These are phyloP conservation scores for Plotosus lineatus DNA, from an alignment of 2,113 vertebrate genomes.

Conservation along the genomic window DNA sequence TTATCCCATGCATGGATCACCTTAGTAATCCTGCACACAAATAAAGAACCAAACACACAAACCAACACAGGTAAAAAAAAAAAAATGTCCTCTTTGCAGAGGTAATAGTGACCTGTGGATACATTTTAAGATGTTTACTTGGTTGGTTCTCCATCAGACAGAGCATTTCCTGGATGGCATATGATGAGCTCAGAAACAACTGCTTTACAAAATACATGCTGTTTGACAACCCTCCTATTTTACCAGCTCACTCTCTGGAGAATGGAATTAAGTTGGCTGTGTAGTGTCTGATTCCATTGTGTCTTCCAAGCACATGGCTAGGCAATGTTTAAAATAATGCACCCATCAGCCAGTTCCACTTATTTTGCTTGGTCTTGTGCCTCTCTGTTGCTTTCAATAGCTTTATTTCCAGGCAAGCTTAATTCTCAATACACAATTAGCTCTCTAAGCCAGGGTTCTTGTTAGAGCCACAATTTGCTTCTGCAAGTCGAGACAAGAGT, in stretches of 20 bases:
- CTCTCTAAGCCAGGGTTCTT: neutral
- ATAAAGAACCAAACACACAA: too few species aligned
- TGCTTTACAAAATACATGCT: constrained; percentile 13
- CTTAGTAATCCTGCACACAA: too few species aligned
- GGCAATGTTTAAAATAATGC: constrained; percentile 14
- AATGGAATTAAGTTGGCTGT: neutral
- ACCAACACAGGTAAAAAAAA: too few species aligned
- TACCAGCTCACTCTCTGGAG: constrained; percentile 9
- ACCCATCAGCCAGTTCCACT: neutral
- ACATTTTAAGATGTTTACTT: neutral
- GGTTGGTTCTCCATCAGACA: neutral
- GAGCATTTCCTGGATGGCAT: constrained; percentile 5
- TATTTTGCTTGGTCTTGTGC: neutral
- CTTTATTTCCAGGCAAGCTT: constrained; percentile 19
- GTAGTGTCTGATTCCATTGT: constrained; percentile 19
- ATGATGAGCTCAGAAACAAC: neutral
- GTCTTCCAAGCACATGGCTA: neutral
- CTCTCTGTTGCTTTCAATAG: constrained; percentile 10
- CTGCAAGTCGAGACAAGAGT: constrained; percentile 48
- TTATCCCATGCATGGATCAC: too few species aligned
- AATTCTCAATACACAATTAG: constrained; percentile 21
- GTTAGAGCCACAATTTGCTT: constrained; percentile 13
- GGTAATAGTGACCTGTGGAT: neutral
- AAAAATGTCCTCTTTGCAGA: too few species aligned
- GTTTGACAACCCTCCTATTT: constrained; percentile 19